Base-by-base conservation (phyloP, 2,888 invertebrate species). In the Miltochrista miniata region DNA sequence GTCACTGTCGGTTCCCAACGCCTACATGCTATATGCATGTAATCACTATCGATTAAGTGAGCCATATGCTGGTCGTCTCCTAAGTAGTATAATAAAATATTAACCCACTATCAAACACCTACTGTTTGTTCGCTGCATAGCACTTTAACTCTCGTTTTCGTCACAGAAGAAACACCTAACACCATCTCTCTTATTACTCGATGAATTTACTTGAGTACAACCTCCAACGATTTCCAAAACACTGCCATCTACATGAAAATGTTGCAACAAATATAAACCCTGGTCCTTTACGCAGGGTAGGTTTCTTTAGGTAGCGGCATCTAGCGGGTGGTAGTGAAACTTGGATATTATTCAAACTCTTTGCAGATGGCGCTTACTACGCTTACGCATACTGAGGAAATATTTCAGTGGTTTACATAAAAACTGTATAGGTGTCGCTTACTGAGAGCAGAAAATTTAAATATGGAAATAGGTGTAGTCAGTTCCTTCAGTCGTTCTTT, bases 321-420 rank as follows among this genome's bases (percentile, higher is more conserved):
- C 65, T 68, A 54, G 45, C 43, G 65, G 56, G 61, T 59, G 50
- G 65, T 46, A 18, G 41, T 4, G 10, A 15, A 39, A 45, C 38
- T 38, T 24, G n/a, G 24, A 5, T 13, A 18, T 7, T 9, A 24
- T 4, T 7, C 14, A 35, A 13, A 13, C 34, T 10, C 13, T 15
- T 30, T 3, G 10, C n/a, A 47, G 51, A 31, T 47, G 51, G 51
- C 51, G 47, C 43, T 42, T 30, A 3, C 0, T n/a, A n/a, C n/a
- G n/a, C n/a, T n/a, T n/a, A n/a, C n/a, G n/a, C n/a, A n/a, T n/a
- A 3, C 0, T 10, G n/a, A 4, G 8, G 30, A 11, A 5, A 36
- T 2, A n/a, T 30, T 4, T 2, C 30, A 10, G 11, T 10, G 10
- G 42, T 39, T 31, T 44, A 30, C 39, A 10, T 11, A 0, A 35